Conservation (phyloP, 2,797 vertebrate species). For the Channallabes apus region DNA sequence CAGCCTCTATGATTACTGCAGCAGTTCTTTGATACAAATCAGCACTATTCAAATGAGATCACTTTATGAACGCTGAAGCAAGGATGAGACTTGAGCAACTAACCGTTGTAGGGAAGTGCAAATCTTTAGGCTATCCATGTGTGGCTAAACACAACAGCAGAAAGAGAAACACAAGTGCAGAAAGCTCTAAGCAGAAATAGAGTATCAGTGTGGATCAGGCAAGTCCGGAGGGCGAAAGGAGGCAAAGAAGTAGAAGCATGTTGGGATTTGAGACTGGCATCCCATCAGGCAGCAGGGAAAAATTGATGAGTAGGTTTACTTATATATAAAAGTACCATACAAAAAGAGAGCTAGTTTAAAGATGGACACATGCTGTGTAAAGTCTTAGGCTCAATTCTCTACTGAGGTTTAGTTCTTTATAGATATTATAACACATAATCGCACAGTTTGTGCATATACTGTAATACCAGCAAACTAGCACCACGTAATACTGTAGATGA, state of each 20-base stretch:
- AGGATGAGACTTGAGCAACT: background rate
- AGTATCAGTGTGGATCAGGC: background rate
- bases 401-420: background rate
- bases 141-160: slow-evolving; percentile 8
- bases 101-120: slow-evolving; percentile 2
- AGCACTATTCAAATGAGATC: background rate
- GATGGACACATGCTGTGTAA: background rate
- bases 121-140: slow-evolving; percentile 7
- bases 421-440: background rate
- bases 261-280: background rate
- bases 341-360: background rate
- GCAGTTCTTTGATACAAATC: background rate
- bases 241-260: background rate
- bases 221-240: background rate
- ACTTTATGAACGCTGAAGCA: background rate
- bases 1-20: background rate
- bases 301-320: background rate
- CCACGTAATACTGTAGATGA: background rate
- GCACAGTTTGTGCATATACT: background rate
- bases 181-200: slow-evolving; percentile 16
- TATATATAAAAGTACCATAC: background rate
- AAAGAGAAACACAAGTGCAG: slow-evolving; percentile 9
- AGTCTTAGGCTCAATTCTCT: background rate
- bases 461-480: background rate
- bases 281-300: background rate